These are phyloP conservation scores for Ammospiza nelsoni DNA, from an alignment of 2,113 vertebrate species.

Conservation along the genomic window DNA sequence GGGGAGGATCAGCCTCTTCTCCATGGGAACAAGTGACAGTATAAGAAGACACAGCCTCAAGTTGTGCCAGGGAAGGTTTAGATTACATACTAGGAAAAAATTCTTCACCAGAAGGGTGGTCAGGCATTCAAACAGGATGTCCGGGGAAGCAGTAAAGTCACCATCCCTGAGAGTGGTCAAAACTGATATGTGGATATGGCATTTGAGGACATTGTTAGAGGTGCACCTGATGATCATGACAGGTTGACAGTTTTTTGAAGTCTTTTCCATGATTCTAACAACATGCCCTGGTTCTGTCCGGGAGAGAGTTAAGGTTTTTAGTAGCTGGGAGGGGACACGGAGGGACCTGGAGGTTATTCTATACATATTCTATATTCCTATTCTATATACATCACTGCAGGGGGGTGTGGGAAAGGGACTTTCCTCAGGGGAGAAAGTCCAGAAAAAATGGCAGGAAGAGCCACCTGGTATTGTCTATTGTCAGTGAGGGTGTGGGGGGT, in stretches of 20 bases:
- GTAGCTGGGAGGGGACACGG: too few relatives aligned
- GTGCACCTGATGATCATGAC: rapidly evolving
- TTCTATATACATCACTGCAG: not conserved
- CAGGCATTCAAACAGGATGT: not conserved
- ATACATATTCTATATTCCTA: too few relatives aligned
- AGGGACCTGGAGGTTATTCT: not conserved
- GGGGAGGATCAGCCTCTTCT: not conserved
- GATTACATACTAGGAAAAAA: not conserved
- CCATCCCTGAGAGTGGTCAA: not conserved
- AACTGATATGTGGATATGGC: not conserved
- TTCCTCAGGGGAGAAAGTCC: not conserved
- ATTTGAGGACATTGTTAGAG: not conserved
- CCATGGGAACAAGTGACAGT: too few relatives aligned
- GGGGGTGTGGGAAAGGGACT: rapidly evolving
- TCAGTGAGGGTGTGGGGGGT: not conserved
- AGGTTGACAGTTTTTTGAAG: not conserved
- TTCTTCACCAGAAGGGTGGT: not conserved
- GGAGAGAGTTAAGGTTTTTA: not conserved
- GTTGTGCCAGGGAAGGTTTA: not conserved
- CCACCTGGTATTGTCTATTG: rapidly evolving
- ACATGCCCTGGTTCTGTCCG: not conserved
- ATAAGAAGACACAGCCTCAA: not conserved
- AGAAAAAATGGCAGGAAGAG: not conserved
- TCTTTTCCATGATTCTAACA: not conserved
- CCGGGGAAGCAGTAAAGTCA: not conserved